Conservation (phyloP, 1,140 invertebrate genomes). For the Papilio xuthus region DNA sequence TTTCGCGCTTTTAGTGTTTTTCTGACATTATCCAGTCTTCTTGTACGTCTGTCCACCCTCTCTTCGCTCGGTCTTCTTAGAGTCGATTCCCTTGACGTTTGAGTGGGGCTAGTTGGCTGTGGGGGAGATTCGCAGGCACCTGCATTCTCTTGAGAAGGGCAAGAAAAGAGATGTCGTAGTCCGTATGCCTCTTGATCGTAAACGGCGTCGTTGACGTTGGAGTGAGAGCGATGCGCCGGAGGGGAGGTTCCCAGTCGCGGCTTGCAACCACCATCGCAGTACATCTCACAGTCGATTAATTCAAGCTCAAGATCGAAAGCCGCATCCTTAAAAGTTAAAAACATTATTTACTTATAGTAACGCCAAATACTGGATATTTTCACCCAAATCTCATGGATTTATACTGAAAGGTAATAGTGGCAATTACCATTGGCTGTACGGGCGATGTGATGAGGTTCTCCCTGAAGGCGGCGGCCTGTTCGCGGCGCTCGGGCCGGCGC, state of each 20-base stretch:
- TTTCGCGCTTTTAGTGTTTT: slow-evolving; percentile 73
- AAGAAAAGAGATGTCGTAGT: slow-evolving; percentile 59
- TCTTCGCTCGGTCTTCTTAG: slow-evolving; percentile 65
- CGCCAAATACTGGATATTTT: too few species aligned
- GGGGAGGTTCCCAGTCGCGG: slow-evolving; percentile 68
- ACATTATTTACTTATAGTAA: not conserved
- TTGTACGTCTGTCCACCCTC: slow-evolving; percentile 58
- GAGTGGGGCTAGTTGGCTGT: slow-evolving; percentile 89
- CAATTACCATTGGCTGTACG: slow-evolving; percentile 54
- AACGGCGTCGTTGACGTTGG: slow-evolving; percentile 55
- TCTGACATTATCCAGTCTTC: slow-evolving; percentile 67
- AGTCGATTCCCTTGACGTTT: slow-evolving; percentile 67
- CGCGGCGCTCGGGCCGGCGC: slow-evolving; percentile 45
- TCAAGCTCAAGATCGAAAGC: slow-evolving; percentile 71
- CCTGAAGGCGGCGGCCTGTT: slow-evolving; percentile 53
- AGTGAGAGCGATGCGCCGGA: slow-evolving; percentile 56
- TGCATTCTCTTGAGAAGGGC: slow-evolving; percentile 57
- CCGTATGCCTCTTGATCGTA: slow-evolving; percentile 59
- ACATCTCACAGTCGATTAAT: slow-evolving; percentile 72
- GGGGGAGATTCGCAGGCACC: slow-evolving; percentile 85
- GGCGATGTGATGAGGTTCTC: slow-evolving; percentile 67
- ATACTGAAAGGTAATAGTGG: not conserved
- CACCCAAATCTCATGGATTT: not conserved
- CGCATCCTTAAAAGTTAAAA: slow-evolving; percentile 57
- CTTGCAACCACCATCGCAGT: slow-evolving; percentile 71